phyloP scores from a whole-genome alignment of 2,888 invertebrate genomes.

The Cerceris rybyensis region DNA sequence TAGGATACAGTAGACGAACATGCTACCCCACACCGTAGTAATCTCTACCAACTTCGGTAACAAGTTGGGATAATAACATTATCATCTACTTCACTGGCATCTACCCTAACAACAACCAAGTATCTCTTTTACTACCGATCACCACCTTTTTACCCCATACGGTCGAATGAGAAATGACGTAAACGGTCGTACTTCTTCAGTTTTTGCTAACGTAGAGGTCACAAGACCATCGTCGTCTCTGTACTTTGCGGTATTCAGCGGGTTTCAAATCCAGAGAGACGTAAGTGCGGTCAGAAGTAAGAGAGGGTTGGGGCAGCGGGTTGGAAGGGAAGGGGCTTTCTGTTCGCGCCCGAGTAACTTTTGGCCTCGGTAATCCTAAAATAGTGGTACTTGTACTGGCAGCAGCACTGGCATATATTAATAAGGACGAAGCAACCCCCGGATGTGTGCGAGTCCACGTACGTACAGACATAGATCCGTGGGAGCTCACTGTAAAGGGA shows the following conservation, averaged over 20 bases:
- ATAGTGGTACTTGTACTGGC: conserved; percentile 67
- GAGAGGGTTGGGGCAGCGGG: conserved; percentile 5
- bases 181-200: conserved; percentile 6
- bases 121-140: neutral
- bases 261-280: conserved; percentile 39
- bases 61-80: too few species aligned
- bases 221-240: neutral
- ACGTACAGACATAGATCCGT: conserved; percentile 17
- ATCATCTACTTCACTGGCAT: too few species aligned
- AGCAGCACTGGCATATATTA: conserved; percentile 69
- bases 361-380: conserved; percentile 67
- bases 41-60: too few species aligned
- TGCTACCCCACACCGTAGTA: too few species aligned
- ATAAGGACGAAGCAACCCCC: conserved; percentile 64
- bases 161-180: neutral
- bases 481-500: conserved; percentile 32
- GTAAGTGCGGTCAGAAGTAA: conserved; percentile 47
- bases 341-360: conserved; percentile 66
- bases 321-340: conserved; percentile 31
- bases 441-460: conserved; percentile 5
- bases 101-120: neutral
- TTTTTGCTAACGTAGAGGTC: conserved; percentile 2
- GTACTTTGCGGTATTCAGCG: conserved; percentile 26
- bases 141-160: neutral
- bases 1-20: too few species aligned